These are phyloP conservation scores for Alethe diademata DNA, from an alignment of 2,113 vertebrate species.

Conservation along the genomic window DNA sequence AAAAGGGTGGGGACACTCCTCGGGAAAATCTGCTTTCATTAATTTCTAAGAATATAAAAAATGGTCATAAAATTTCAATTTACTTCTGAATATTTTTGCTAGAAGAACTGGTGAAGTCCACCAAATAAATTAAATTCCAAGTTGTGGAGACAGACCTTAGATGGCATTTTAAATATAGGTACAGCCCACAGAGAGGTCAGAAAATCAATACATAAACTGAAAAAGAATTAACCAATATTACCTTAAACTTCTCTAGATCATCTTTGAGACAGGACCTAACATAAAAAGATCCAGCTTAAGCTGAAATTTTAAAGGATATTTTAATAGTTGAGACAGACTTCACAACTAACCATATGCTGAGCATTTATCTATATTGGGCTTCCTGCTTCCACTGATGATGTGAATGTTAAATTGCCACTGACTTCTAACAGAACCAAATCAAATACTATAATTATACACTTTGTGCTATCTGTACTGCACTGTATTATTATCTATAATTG, in stretches of 20 bases:
- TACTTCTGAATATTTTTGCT: background rate
- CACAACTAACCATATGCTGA: background rate
- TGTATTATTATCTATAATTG: constrained; percentile 63
- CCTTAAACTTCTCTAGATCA: background rate
- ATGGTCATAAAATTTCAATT: background rate
- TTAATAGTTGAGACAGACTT: background rate
- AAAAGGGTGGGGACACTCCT: background rate
- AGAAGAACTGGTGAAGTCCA: background rate
- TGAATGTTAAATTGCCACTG: constrained; percentile 54
- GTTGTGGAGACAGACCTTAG: background rate
- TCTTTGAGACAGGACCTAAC: background rate
- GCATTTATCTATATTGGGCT: background rate
- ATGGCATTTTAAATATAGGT: background rate
- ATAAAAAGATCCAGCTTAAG: background rate
- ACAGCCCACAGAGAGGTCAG: background rate
- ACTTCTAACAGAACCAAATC: constrained; percentile 61
- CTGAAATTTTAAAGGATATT: background rate
- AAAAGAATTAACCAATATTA: background rate
- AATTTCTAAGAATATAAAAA: background rate
- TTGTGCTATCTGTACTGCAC: constrained; percentile 48
- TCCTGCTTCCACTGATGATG: constrained; percentile 27
- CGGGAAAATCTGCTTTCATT: background rate
- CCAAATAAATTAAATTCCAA: background rate
- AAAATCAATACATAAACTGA: background rate
- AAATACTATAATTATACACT: constrained; percentile 65